Base-by-base conservation (phyloP, 2,797 vertebrate species). In the Rhodeus uyekii region DNA sequence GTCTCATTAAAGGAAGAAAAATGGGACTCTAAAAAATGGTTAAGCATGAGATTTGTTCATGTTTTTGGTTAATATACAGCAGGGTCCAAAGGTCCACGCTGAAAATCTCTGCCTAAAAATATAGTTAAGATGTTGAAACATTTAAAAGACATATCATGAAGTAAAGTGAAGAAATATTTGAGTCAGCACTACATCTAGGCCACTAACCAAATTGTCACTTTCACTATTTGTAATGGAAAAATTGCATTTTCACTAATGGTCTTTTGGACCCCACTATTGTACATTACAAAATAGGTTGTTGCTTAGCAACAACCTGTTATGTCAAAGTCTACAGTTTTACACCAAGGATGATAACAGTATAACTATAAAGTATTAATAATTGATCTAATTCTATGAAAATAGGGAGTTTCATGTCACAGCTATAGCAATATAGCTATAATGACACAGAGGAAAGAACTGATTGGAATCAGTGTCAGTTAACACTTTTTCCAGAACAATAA, bases 1-100 rank as follows among this genome's bases (percentile, higher is more conserved):
- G 44, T 48, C 27, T 61, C 36, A 75, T 53, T 39, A 72, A 19
- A 67, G 13, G 27, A 75, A 46, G 46, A 74, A 74, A 24, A 53
- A 53, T 39, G 16, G n/a, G 34, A 29, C 38, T 8, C n/a, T 48
- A 48, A 44, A 46, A 63, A 39, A 50, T 65, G 76, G 19, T 53
- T n/a, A 58, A 72, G 53, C 12, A 22, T 71, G 50, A 16, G 9
- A 55, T 68, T 68, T 29, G 46, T 36, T 55, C 14, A 13, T 22
- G 48, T 24, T 38, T 80, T 71, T 61, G 39, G 22, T 72, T 27
- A 34, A 78, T 27, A 36, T 38, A 68, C 10, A 76, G 12, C 22
- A 22, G 13, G 8, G n/a, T 58, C 44, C 44, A 72, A 50, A 72
- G n/a, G 68, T 50, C 72, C 50, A 75, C 13, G 27, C 2, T 27